Percentiles rank a stretch among this genome's conserved stretches.
Evolutionary conservation across 2,888 invertebrate species (phyloP).

Genomic region (Ernsta delagoae): DNA sequence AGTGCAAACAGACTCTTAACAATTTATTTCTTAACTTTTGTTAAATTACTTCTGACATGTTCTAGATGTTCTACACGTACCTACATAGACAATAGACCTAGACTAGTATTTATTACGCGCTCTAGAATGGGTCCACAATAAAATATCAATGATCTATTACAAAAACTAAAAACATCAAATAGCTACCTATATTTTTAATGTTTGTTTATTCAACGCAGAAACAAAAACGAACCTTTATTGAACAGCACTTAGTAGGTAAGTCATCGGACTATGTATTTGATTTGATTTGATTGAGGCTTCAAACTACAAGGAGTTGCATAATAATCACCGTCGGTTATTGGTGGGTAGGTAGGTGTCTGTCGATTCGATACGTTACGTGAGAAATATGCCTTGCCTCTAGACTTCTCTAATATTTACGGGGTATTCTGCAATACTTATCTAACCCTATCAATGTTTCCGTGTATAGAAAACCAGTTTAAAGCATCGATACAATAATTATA

Average conservation of each 20-base stretch:
- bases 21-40: no score
- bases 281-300: conserved; percentile 29
- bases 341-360: no score
- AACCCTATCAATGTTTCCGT: conserved; percentile 9
- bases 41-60: no score
- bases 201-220: background rate
- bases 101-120: no score
- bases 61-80: no score
- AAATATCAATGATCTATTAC: no score
- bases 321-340: conserved; percentile 25
- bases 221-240: conserved; percentile 4
- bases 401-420: conserved; percentile 14
- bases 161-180: no score
- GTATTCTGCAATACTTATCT: conserved; percentile 11
- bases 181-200: no score
- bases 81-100: no score
- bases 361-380: conserved; percentile 31
- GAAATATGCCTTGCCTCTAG: conserved; percentile 20
- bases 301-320: conserved; percentile 28
- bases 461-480: background rate
- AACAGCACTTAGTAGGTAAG: conserved; percentile 8
- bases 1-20: conserved; percentile 38
- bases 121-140: no score
- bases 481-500: background rate
- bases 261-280: no score